Percentiles rank a stretch among this genome's conserved stretches.
Conservation (phyloP, 2,113 vertebrate genomes). For the Cebidichthys violaceus region DNA sequence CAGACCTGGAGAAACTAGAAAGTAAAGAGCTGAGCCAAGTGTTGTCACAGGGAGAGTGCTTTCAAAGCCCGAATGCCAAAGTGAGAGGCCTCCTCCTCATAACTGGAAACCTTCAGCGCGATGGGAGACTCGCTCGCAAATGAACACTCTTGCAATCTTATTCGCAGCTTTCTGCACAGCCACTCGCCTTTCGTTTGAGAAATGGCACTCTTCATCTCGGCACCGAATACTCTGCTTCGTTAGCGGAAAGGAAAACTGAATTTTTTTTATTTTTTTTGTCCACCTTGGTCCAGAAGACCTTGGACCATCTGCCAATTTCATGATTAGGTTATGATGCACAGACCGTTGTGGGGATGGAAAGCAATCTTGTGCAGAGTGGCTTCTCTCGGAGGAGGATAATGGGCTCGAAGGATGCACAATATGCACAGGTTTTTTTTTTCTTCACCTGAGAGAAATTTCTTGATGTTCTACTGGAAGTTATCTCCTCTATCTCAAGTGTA, state of each 20-base stretch:
- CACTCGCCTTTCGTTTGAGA: conserved; percentile 36
- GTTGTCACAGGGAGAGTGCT: conserved; percentile 23
- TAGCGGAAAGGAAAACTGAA: conserved; percentile 31
- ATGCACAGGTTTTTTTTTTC: background rate
- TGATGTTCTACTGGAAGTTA: background rate
- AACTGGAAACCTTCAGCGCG: conserved; percentile 22
- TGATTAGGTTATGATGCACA: conserved; percentile 51
- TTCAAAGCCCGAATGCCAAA: conserved; percentile 16
- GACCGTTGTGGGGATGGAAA: conserved; percentile 9
- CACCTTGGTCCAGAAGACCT: conserved; percentile 45
- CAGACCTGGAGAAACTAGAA: background rate
- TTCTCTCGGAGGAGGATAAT: background rate
- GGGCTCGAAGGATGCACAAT: background rate
- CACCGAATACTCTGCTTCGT: conserved; percentile 42
- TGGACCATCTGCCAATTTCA: conserved; percentile 48
- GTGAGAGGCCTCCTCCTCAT: conserved; percentile 33
- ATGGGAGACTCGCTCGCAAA: background rate
- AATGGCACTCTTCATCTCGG: conserved; percentile 25
- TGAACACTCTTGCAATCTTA: background rate
- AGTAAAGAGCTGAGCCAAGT: conserved; percentile 7
- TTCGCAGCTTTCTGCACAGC: conserved; percentile 38
- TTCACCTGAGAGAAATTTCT: background rate
- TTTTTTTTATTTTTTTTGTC: too few species aligned
- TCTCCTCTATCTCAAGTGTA: background rate
- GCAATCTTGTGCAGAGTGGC: background rate